A percentile compares a stretch with the other conserved stretches of the same genome.
phyloP scores from a whole-genome alignment of 2,888 invertebrate species.

The Agonum fuliginosum region DNA sequence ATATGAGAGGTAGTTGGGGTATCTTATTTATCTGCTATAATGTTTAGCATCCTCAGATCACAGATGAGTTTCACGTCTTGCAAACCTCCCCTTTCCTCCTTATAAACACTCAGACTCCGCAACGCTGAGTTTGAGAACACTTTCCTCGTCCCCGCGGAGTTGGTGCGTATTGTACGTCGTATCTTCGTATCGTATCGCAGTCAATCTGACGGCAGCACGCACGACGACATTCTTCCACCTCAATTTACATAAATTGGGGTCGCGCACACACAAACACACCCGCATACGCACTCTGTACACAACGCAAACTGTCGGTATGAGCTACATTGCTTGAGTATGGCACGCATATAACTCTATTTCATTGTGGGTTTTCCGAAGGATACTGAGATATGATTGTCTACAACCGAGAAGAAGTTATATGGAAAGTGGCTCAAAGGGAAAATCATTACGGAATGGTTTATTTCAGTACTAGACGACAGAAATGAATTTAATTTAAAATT shows the following conservation, averaged over 20 bases:
- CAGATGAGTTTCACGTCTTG: no score
- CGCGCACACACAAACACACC: slow-evolving; percentile 8
- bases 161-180: slow-evolving; percentile 11
- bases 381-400: slow-evolving; percentile 16
- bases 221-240: slow-evolving; percentile 22
- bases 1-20: no score
- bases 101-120: no score
- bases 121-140: no score
- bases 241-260: slow-evolving; percentile 44
- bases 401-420: no score
- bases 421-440: no score
- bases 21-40: no score
- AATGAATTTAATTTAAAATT: no score
- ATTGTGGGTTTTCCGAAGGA: background rate
- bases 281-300: slow-evolving; percentile 12
- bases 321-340: background rate
- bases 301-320: background rate
- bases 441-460: no score
- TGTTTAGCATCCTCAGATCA: no score
- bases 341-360: background rate
- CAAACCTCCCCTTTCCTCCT: no score
- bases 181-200: slow-evolving; percentile 27
- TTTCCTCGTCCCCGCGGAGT: background rate
- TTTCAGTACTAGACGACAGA: no score
- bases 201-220: slow-evolving; percentile 35